Evolutionary conservation across 2,797 vertebrate genomes (phyloP).

Genomic region (Miichthys miiuy): DNA sequence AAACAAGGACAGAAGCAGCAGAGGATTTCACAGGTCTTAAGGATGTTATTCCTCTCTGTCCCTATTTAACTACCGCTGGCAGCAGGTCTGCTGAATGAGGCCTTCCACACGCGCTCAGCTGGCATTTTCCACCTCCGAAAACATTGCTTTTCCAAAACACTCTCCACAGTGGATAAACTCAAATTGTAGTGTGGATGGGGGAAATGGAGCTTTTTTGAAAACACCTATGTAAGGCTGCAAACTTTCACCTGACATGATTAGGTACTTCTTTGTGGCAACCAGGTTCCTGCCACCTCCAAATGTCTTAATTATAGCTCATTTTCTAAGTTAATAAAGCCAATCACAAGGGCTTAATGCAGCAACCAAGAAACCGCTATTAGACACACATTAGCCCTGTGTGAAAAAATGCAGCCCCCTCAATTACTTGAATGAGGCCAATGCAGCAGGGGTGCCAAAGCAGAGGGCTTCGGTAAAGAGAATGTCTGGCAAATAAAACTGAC

Average conservation of each 20-base stretch:
- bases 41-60: conserved; percentile 46
- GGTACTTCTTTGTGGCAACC: conserved; percentile 12
- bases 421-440: conserved; percentile 21
- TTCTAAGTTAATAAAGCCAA: conserved; percentile 25
- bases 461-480: neutral
- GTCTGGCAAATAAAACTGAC: neutral
- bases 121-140: conserved; percentile 33
- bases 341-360: neutral
- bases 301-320: conserved; percentile 28
- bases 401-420: conserved; percentile 12
- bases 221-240: conserved; percentile 11
- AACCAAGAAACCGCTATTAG: conserved; percentile 5
- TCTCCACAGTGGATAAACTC: conserved; percentile 13
- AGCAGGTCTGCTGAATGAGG: conserved; percentile 29
- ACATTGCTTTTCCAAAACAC: conserved; percentile 17
- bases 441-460: neutral
- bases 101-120: conserved; percentile 35
- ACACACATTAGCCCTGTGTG: conserved; percentile 4
- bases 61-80: conserved; percentile 43
- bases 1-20: conserved; percentile 58
- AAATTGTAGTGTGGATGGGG: neutral
- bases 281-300: conserved; percentile 16
- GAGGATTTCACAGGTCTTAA: conserved; percentile 61
- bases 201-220: conserved; percentile 31
- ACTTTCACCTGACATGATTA: conserved; percentile 16